A percentile compares a stretch with the other conserved stretches of the same genome.
These are phyloP conservation scores for Dioctria rufipes DNA, from an alignment of 2,888 invertebrate species.

Conservation along the genomic window DNA sequence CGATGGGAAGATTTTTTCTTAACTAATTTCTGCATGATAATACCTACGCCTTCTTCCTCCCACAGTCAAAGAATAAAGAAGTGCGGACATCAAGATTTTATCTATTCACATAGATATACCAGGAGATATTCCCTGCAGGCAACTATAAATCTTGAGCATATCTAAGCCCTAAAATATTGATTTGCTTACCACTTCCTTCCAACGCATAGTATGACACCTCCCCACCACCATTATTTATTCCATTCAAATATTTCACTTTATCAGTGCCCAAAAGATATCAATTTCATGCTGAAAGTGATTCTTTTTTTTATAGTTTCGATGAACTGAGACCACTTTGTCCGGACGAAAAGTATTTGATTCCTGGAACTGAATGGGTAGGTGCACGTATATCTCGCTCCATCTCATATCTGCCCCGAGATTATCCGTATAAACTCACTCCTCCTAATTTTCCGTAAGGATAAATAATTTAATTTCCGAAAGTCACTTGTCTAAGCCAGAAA, in stretches of 20 bases:
- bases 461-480: constrained; percentile 57
- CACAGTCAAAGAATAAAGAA: no score
- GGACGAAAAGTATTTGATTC: neutral
- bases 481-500: constrained; percentile 53
- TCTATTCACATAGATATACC: no score
- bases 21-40: no score
- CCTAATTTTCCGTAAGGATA: constrained; percentile 44
- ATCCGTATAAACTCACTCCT: constrained; percentile 35
- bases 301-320: constrained; percentile 31
- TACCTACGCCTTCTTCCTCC: no score
- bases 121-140: no score
- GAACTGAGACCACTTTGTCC: constrained; percentile 35
- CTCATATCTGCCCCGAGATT: constrained; percentile 32
- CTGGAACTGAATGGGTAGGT: neutral
- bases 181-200: no score
- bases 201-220: no score
- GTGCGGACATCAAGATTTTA: no score
- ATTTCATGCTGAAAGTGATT: constrained; percentile 17
- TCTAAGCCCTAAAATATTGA: no score
- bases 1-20: neutral
- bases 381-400: neutral
- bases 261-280: constrained; percentile 8
- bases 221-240: no score
- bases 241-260: neutral
- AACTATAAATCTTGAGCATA: no score